phyloP scores from a whole-genome alignment of 2,888 invertebrate genomes.

The Tetramorium bicarinatum region DNA sequence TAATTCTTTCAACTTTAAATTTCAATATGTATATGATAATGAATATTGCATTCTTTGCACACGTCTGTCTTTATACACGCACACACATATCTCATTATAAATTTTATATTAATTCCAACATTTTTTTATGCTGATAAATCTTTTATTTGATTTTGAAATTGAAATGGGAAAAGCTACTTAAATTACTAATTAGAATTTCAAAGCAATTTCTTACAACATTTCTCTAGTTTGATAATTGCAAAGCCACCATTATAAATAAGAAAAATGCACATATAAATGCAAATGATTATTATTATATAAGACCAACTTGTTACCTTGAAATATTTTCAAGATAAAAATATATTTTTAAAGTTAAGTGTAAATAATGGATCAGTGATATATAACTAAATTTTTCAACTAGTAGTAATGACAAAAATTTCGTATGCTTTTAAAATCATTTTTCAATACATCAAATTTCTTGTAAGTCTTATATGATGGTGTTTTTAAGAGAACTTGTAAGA shows the following conservation, averaged over 20 bases:
- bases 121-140: neutral
- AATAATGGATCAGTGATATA: slow-evolving; percentile 6
- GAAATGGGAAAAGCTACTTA: slow-evolving; percentile 18
- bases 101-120: slow-evolving; percentile 28
- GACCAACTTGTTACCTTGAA: slow-evolving; percentile 6
- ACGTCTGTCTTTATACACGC: no score
- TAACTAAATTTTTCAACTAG: slow-evolving; percentile 10
- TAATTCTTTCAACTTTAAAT: slow-evolving; percentile 43
- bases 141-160: slow-evolving; percentile 24
- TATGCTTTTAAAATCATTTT: slow-evolving; percentile 4
- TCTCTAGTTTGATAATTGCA: neutral
- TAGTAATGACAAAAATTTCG: slow-evolving; percentile 46
- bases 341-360: slow-evolving; percentile 15
- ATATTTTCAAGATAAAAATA: neutral
- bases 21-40: slow-evolving; percentile 57
- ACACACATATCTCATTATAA: slow-evolving; percentile 33
- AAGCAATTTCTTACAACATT: slow-evolving; percentile 23
- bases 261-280: slow-evolving; percentile 64
- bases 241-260: slow-evolving; percentile 16
- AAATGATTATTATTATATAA: slow-evolving; percentile 17
- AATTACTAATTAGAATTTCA: neutral
- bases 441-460: slow-evolving; percentile 6
- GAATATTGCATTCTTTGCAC: slow-evolving; percentile 34
- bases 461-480: neutral
- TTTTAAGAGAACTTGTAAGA: slow-evolving; percentile 12